A percentile compares a stretch with the other conserved stretches of the same genome.
Conservation (phyloP, 2,797 vertebrate species). For the Poecilia wingei region DNA sequence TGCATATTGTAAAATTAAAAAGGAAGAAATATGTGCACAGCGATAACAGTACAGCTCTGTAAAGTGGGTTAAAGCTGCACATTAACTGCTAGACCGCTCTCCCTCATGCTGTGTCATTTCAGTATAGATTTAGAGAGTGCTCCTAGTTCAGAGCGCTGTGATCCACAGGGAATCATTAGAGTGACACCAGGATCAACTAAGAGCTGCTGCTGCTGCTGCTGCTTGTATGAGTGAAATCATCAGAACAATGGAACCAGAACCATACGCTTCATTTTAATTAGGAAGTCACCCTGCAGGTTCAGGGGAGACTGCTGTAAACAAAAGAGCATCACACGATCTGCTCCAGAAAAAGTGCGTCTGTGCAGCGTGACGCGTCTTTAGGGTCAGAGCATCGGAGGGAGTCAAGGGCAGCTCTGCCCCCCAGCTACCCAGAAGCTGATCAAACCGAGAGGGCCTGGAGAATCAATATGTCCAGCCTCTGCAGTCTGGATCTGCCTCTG, state of each 20-base stretch:
- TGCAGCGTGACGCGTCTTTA: constrained; percentile 30
- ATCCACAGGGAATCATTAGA: background rate
- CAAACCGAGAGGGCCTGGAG: constrained; percentile 51
- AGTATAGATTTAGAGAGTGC: background rate
- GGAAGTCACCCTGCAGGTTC: constrained; percentile 11
- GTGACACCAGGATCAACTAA: background rate
- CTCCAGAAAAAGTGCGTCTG: constrained; percentile 18
- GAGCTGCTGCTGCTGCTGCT: background rate
- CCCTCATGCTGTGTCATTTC: background rate
- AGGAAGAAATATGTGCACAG: background rate
- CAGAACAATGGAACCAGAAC: constrained; percentile 35
- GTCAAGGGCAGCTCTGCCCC: constrained; percentile 65
- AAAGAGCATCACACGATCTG: constrained; percentile 24
- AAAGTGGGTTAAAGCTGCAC: background rate
- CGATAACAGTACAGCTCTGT: background rate
- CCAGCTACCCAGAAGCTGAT: constrained; percentile 37
- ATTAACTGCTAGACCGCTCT: background rate
- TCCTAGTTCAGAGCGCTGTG: background rate
- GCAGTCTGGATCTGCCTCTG: constrained; percentile 35
- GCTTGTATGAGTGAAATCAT: constrained; percentile 14
- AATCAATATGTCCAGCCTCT: constrained; percentile 57
- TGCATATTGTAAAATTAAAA: background rate
- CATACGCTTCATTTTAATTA: constrained; percentile 6
- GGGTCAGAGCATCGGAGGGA: constrained; percentile 43
- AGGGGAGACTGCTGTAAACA: constrained; percentile 13